phyloP scores from a whole-genome alignment of 2,888 invertebrate species.

The Callinectes sapidus region DNA sequence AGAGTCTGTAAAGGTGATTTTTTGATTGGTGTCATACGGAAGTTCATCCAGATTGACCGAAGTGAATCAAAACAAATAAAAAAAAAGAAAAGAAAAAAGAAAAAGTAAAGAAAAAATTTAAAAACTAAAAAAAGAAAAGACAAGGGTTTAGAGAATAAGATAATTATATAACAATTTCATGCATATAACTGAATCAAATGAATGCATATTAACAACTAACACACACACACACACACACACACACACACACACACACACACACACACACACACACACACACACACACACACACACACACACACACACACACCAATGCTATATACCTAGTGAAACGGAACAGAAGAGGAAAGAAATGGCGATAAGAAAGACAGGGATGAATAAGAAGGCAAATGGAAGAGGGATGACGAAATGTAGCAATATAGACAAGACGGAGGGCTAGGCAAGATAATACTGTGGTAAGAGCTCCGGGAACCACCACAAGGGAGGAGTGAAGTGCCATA shows the following conservation, averaged over 20 bases:
- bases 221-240: neutral
- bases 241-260: too few relatives aligned
- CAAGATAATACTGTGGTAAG: neutral
- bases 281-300: too few relatives aligned
- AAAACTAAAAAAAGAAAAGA: too few relatives aligned
- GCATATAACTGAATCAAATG: neutral
- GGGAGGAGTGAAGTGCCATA: slow-evolving; percentile 1
- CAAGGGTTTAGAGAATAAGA: too few relatives aligned
- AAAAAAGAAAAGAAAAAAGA: neutral
- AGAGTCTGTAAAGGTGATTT: too few relatives aligned
- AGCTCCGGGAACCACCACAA: neutral
- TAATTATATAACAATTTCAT: too few relatives aligned
- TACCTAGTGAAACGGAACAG: neutral
- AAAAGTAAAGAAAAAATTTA: too few relatives aligned
- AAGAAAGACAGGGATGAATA: neutral
- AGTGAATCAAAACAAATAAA: neutral
- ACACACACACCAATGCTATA: neutral
- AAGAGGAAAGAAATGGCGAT: neutral
- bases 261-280: too few relatives aligned
- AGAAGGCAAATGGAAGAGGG: neutral
- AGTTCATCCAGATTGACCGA: neutral
- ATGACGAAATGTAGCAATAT: slow-evolving; percentile 6
- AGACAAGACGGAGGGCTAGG: neutral
- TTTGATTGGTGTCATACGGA: too few relatives aligned
- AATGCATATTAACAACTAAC: neutral